Conservation (phyloP, 2,113 vertebrate genomes). For the Tenebrosternarchus preto region DNA sequence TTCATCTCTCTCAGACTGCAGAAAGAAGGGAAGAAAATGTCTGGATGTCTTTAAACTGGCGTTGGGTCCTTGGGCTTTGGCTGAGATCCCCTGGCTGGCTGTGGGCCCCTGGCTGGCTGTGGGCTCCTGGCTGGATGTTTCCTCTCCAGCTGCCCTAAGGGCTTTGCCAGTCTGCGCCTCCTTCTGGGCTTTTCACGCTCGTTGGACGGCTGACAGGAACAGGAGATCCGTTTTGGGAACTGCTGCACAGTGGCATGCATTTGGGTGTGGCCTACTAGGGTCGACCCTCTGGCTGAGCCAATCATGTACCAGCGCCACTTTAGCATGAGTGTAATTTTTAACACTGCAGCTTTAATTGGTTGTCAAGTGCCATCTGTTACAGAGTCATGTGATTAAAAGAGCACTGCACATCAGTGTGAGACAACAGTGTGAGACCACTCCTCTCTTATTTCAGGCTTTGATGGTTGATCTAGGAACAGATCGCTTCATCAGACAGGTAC, state of each 20-base stretch:
- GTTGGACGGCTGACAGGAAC: not conserved
- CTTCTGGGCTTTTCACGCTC: conserved; percentile 33
- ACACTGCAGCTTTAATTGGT: conserved; percentile 42
- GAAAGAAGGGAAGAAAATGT: conserved; percentile 30
- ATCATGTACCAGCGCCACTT: conserved; percentile 20
- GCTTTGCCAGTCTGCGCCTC: conserved; percentile 30
- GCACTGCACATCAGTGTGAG: not conserved
- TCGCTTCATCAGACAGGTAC: conserved; percentile 95
- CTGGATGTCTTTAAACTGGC: conserved; percentile 5
- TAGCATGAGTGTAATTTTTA: conserved; percentile 41
- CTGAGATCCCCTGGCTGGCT: conserved; percentile 7
- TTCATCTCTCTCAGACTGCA: conserved; percentile 25
- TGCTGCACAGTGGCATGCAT: conserved; percentile 10
- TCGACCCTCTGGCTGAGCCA: not conserved
- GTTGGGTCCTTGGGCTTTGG: conserved; percentile 34
- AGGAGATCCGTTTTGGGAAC: not conserved
- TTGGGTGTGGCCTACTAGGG: conserved; percentile 14
- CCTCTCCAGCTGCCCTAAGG: conserved; percentile 30
- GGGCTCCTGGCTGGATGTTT: conserved; percentile 14
- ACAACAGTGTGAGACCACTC: not conserved
- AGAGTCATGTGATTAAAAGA: conserved; percentile 24
- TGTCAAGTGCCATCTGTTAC: conserved; percentile 53
- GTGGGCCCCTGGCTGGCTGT: conserved; percentile 16
- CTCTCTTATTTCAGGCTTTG: conserved; percentile 79
- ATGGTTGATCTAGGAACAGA: conserved; percentile 97